A percentile compares a stretch with the other conserved stretches of the same genome.
phyloP scores from a whole-genome alignment of 2,888 invertebrate species.

The Plebejus argus region DNA sequence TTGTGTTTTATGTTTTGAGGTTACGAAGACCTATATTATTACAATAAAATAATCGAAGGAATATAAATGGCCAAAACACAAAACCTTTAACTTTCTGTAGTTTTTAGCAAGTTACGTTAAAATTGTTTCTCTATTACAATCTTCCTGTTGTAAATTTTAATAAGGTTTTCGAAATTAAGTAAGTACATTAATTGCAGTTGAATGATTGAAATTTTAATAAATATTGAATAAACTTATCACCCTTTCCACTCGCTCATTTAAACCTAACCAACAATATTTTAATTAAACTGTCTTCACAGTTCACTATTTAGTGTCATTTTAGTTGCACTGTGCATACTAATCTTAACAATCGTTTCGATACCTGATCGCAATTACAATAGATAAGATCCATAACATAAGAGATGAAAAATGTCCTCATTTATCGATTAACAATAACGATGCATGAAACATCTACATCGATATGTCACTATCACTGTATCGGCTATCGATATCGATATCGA shows the following conservation, averaged over 20 bases:
- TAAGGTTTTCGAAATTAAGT: too few relatives aligned
- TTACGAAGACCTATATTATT: too few relatives aligned
- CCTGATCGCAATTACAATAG: neutral
- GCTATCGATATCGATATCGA: neutral
- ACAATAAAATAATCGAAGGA: too few relatives aligned
- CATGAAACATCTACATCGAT: neutral
- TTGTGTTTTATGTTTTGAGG: too few relatives aligned
- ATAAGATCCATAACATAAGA: neutral
- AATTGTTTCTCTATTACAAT: too few relatives aligned
- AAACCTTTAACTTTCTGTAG: too few relatives aligned
- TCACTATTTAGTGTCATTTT: neutral
- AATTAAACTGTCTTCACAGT: neutral
- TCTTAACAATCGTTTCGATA: neutral
- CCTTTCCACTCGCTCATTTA: neutral
- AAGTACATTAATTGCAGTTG: too few relatives aligned
- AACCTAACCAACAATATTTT: neutral
- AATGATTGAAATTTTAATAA: too few relatives aligned
- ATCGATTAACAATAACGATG: conserved; percentile 3
- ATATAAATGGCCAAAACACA: too few relatives aligned
- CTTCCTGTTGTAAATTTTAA: too few relatives aligned
- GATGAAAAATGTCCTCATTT: neutral
- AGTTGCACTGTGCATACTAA: conserved; percentile 3
- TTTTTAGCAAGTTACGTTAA: too few relatives aligned
- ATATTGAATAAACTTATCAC: neutral
- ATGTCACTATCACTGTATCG: neutral